phyloP scores from a whole-genome alignment of 1,140 invertebrate genomes.

The Anastrepha ludens region DNA sequence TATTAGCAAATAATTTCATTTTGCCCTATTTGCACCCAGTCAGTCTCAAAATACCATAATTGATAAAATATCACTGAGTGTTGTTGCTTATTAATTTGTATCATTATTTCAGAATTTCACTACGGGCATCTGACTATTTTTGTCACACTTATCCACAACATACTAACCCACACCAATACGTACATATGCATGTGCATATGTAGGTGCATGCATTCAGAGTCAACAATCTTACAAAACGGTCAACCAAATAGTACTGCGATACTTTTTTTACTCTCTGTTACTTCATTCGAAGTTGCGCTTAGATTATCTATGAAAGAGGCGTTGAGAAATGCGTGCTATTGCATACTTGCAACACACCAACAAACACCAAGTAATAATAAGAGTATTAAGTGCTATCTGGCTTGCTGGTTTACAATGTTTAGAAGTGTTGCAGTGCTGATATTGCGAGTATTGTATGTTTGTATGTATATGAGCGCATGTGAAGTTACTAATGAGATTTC shows the following conservation, averaged over 20 bases:
- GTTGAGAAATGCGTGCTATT: constrained; percentile 6
- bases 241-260: neutral
- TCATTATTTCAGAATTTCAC: neutral
- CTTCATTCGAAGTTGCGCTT: neutral
- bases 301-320: constrained; percentile 29
- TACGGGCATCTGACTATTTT: neutral
- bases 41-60: no score
- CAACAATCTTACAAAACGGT: neutral
- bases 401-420: constrained; percentile 8
- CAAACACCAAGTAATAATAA: neutral
- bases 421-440: constrained; percentile 11
- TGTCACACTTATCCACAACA: neutral
- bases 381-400: neutral
- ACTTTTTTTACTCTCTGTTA: neutral
- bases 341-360: neutral
- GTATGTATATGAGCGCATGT: neutral
- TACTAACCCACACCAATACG: neutral
- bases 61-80: no score
- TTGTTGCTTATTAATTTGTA: no score
- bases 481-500: constrained; percentile 10
- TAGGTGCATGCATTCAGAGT: neutral
- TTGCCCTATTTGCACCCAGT: no score
- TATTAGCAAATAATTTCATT: no score
- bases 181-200: neutral
- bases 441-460: neutral